Base-by-base conservation (phyloP, 2,113 vertebrate species). In the Drymodes brunneopygia region DNA sequence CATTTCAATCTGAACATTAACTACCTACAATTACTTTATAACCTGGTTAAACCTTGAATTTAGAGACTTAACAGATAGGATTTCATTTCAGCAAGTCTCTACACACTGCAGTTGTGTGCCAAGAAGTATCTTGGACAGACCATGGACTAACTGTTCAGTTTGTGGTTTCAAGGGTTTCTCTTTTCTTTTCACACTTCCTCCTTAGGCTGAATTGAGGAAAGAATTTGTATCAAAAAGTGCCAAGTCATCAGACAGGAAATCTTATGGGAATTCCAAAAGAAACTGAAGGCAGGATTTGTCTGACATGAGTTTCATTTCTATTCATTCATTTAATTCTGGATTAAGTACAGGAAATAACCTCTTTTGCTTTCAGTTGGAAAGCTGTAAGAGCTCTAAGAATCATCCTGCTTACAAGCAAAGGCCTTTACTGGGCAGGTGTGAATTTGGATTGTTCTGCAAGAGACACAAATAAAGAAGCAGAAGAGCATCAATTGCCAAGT, bases 131-230 rank as follows among this genome's bases (percentile, higher is more conserved):
- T 58, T 70, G 24, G 47, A 73, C 60, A 88, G 33, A 36, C 77
- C 29, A 48, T 4, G 15, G 47, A 36, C 51, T 72, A 79, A n/a
- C 25, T 45, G 27, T 38, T 62, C 56, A 23, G 42, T 23, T 94
- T 82, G 48, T 58, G 4, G 13, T 69, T 93, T 90, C 69, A 87
- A 64, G 33, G 53, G n/a, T 71, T 75, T 89, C 64, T 78, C 69
- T 88, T 94, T 92, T 57, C 58, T 89, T 87, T 69, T 86, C 58
- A 40, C 54, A 78, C 75, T 92, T 96, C 90, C 60, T 80, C 53
- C 47, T 88, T 57, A 45, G 75, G 60, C 70, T 87, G 42, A 93
- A 88, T 31, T 65, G 62, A 84, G 48, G 62, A 79, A 94, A 67
- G 11, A 89, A 36, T 50, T 67, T 61, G 13, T 80, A 45, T 93